phyloP scores from a whole-genome alignment of 2,888 invertebrate species.

The Drosophila barbarae region DNA sequence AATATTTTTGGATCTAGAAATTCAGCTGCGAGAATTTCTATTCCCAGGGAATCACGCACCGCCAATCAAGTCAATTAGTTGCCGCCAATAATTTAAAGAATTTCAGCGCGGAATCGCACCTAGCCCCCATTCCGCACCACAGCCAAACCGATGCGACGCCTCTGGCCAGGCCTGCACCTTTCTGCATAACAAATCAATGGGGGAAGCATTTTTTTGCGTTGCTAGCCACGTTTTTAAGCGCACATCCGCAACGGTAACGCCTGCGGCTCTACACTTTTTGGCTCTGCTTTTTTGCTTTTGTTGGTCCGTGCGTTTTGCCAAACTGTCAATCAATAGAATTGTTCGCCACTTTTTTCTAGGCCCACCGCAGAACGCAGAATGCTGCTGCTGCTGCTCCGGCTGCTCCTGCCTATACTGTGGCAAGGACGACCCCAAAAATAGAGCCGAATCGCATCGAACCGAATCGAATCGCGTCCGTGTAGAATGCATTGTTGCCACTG shows the following conservation, averaged over 20 bases:
- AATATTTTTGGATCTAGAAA: slow-evolving; percentile 11
- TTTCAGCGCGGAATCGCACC: slow-evolving; percentile 13
- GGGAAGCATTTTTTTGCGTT: slow-evolving; percentile 50
- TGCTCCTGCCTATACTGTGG: not conserved
- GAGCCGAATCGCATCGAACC: slow-evolving; percentile 17
- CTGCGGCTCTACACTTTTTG: slow-evolving; percentile 62
- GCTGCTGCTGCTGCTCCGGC: not conserved
- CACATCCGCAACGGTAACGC: slow-evolving; percentile 70
- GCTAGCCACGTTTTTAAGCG: slow-evolving; percentile 47
- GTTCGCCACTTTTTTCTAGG: slow-evolving; percentile 42
- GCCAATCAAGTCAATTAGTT: slow-evolving; percentile 75
- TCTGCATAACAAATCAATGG: slow-evolving; percentile 69
- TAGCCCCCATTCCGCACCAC: not conserved
- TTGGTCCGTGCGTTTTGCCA: slow-evolving; percentile 66
- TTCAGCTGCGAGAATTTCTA: not conserved
- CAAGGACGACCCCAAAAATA: slow-evolving; percentile 17
- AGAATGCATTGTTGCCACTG: slow-evolving; percentile 9
- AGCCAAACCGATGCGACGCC: slow-evolving; percentile 33
- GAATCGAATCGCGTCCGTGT: slow-evolving; percentile 12
- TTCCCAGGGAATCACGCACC: slow-evolving; percentile 51
- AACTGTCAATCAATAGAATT: slow-evolving; percentile 74
- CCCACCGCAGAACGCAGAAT: slow-evolving; percentile 33
- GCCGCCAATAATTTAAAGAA: slow-evolving; percentile 52
- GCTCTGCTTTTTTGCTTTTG: slow-evolving; percentile 37
- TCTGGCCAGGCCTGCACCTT: slow-evolving; percentile 63